Evolutionary conservation across 2,888 invertebrate species (phyloP).

Genomic region (Bellardia pandia): DNA sequence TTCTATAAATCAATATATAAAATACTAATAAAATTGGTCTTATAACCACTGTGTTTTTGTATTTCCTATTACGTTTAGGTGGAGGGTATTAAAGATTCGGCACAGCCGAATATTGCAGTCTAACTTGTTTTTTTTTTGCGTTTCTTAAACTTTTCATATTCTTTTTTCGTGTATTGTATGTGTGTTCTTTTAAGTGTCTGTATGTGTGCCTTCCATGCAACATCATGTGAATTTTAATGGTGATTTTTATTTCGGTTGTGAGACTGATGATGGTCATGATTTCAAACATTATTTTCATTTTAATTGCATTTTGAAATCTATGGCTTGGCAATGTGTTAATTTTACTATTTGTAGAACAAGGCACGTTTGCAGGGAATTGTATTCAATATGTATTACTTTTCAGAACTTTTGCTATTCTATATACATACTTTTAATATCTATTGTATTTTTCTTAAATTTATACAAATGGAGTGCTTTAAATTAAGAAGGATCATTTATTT

Average conservation of each 20-base stretch:
- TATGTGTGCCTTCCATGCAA: slow-evolving; percentile 65
- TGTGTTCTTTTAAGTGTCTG: background rate
- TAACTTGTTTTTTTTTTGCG: no score
- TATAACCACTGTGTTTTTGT: no score
- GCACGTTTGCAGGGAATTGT: slow-evolving; percentile 49
- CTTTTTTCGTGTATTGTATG: background rate
- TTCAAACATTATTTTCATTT: slow-evolving; percentile 69
- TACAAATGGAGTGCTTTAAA: no score
- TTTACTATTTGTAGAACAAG: slow-evolving; percentile 45
- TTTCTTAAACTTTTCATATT: slow-evolving; percentile 43
- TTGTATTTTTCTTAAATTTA: no score
- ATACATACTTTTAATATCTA: background rate
- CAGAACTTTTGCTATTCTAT: background rate
- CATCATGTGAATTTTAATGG: slow-evolving; percentile 79
- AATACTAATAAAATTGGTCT: no score
- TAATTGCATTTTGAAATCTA: slow-evolving; percentile 71
- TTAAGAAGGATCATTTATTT: no score
- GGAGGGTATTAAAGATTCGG: no score
- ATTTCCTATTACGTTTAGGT: no score
- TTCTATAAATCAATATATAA: no score
- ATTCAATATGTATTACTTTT: slow-evolving; percentile 4
- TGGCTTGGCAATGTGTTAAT: slow-evolving; percentile 61
- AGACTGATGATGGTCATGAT: slow-evolving; percentile 43
- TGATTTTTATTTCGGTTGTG: slow-evolving; percentile 72
- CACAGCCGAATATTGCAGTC: no score